A percentile compares a stretch with the other conserved stretches of the same genome.
Conservation (phyloP, 2,113 vertebrate species). For the Gymnarchus niloticus region DNA sequence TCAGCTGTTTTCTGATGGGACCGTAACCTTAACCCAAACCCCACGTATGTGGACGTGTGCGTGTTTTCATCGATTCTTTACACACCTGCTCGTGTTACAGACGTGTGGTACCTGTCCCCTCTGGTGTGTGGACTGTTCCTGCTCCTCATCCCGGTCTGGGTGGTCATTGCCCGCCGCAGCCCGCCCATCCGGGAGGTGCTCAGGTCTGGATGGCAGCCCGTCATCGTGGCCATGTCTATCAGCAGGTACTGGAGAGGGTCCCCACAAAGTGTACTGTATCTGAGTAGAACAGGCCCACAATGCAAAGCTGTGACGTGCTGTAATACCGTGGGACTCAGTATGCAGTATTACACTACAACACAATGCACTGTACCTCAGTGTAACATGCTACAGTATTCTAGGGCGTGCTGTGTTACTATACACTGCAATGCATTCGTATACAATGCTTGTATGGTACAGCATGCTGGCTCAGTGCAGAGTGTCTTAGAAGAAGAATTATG, state of each 20-base stretch:
- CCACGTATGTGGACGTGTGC: not conserved
- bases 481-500: not conserved
- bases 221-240: conserved; percentile 89
- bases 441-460: not conserved
- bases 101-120: conserved; percentile 70
- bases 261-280: not conserved
- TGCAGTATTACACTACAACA: not conserved
- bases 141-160: conserved; percentile 79
- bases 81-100: conserved; percentile 46
- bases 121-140: conserved; percentile 73
- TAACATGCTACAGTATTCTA: not conserved
- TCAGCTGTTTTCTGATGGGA: not conserved
- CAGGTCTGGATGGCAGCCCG: conserved; percentile 84
- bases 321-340: not conserved
- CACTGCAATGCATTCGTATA: not conserved
- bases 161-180: conserved; percentile 69
- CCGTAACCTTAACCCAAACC: no score
- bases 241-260: conserved; percentile 74
- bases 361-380: not conserved
- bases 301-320: not conserved
- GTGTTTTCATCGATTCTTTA: not conserved
- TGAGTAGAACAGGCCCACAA: not conserved
- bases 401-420: not conserved
- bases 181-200: conserved; percentile 76
- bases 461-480: not conserved